phyloP scores from a whole-genome alignment of 2,888 invertebrate species.

The Oligia latruncula region DNA sequence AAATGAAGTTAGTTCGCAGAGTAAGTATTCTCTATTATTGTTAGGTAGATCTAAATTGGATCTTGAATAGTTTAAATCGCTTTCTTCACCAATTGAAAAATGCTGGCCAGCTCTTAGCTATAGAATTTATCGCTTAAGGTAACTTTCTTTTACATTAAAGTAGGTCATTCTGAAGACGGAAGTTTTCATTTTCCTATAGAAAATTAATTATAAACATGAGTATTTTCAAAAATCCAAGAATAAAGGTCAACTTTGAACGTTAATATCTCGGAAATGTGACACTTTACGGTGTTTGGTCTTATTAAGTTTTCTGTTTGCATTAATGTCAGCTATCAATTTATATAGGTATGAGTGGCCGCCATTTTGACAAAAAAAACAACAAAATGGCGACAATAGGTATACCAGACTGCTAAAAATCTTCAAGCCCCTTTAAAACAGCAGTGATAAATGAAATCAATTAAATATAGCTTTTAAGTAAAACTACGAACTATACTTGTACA shows the following conservation, averaged over 20 bases:
- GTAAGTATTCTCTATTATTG: slow-evolving; percentile 22
- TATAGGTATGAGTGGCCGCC: not conserved
- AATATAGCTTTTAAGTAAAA: not conserved
- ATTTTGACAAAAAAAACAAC: not conserved
- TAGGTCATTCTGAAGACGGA: not conserved
- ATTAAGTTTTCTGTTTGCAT: not conserved
- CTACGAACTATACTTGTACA: not conserved
- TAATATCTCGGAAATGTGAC: not conserved
- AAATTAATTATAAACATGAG: not conserved
- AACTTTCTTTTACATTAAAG: slow-evolving; percentile 20
- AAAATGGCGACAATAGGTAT: too few relatives aligned
- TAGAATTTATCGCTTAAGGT: not conserved
- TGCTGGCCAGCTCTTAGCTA: not conserved
- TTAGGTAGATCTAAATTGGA: slow-evolving; percentile 43
- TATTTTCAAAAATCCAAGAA: not conserved
- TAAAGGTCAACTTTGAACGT: not conserved
- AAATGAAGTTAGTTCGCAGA: slow-evolving; percentile 13
- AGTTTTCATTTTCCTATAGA: not conserved
- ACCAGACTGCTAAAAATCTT: too few relatives aligned
- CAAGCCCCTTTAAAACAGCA: not conserved
- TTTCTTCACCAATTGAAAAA: slow-evolving; percentile 13
- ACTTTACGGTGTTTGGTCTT: too few relatives aligned
- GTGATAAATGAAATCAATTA: not conserved
- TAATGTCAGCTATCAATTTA: not conserved
- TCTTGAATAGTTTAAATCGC: slow-evolving; percentile 7